A percentile compares a stretch with the other conserved stretches of the same genome.
These are phyloP conservation scores for Corbicula japonica DNA, from an alignment of 2,888 invertebrate species.

Conservation along the genomic window DNA sequence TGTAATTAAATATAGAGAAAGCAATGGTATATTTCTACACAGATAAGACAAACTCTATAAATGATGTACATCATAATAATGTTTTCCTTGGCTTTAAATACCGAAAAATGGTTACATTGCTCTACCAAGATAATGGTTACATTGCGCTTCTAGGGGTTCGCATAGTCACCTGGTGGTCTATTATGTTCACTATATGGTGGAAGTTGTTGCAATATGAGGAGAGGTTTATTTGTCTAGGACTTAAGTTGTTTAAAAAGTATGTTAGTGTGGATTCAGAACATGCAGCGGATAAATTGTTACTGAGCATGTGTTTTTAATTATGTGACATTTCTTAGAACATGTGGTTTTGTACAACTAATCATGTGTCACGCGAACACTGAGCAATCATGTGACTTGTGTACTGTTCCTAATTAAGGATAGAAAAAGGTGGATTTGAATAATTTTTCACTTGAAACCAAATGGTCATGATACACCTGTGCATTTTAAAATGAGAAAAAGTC, in stretches of 20 bases:
- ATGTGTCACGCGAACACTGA: slow-evolving; percentile 27
- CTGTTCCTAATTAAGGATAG: not conserved
- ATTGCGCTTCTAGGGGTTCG: not conserved
- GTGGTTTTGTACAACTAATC: slow-evolving; percentile 30
- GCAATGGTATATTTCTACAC: no score
- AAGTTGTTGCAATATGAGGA: slow-evolving; percentile 6
- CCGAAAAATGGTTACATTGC: no score
- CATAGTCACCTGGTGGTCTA: not conserved
- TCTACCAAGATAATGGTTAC: not conserved
- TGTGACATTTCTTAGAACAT: slow-evolving; percentile 29
- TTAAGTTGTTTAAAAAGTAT: no score
- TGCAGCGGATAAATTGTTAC: slow-evolving; percentile 14
- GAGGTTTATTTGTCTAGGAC: slow-evolving; percentile 17
- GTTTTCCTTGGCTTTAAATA: no score
- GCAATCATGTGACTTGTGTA: slow-evolving; percentile 9
- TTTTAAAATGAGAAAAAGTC: slow-evolving; percentile 26
- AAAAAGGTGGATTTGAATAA: slow-evolving; percentile 15
- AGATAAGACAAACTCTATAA: no score
- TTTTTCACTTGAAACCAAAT: slow-evolving; percentile 40
- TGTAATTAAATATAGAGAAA: no score
- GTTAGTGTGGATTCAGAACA: no score
- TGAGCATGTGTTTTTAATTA: slow-evolving; percentile 15
- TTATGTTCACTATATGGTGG: not conserved
- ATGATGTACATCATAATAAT: no score
- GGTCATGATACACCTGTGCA: slow-evolving; percentile 19